Base-by-base conservation (phyloP, 2,888 invertebrate species). In the Branchipolynoe longqiensis region DNA sequence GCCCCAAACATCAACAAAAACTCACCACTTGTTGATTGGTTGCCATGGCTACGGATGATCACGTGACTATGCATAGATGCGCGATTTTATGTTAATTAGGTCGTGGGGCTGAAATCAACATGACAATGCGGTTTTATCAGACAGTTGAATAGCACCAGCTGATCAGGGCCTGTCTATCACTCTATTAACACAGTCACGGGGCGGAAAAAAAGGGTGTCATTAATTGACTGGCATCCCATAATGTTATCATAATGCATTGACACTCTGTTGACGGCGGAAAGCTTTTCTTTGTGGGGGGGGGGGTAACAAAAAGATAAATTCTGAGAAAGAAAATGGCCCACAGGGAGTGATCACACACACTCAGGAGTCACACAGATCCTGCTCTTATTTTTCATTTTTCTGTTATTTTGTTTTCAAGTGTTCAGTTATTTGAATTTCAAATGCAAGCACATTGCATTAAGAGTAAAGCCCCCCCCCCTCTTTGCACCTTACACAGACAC, bases 161-260 rank as follows among this genome's bases (percentile, higher is more conserved):
- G 69, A 69, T 69, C 69, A 69, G 4, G 33, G 69, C 69, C 69
- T 69, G 69, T 69, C 69, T 69, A 69, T 69, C 69, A 69, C 38
- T 69, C 38, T 69, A 38, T 69, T 69, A 69, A 69, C 69, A 69
- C 69, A 33, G 36, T 69, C 69, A 18, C n/a, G n/a, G n/a, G n/a
- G n/a, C n/a, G n/a, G n/a, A n/a, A n/a, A 38, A 38, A 69, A 69
- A 69, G 38, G 38, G 36, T 36, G 69, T 25, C 33, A 69, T 69
- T 69, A 69, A 69, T 69, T 69, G 69, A 69, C 36, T 36, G 69
- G 38, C 69, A 69, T 69, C 69, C 69, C 69, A 33, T 69, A 69
- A 69, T 69, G 69, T 69, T 69, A 69, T 69, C 69, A 69, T 69
- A 69, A 69, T 69, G 69, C 69, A 69, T 69, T 69, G 33, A 38